Evolutionary conservation across 2,797 vertebrate genomes (phyloP).

Genomic region (Oreochromis grahami): DNA sequence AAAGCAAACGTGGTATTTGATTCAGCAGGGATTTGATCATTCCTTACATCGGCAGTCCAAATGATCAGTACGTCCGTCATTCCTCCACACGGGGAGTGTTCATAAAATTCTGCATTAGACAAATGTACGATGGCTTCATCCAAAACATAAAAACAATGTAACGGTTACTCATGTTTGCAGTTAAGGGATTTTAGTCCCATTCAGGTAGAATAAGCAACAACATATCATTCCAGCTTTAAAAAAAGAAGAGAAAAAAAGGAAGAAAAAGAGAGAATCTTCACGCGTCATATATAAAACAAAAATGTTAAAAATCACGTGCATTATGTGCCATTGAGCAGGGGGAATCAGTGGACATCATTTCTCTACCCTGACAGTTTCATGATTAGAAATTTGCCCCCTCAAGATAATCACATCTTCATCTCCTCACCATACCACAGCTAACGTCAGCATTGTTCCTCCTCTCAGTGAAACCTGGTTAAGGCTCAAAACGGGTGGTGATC

Average conservation of each 20-base stretch:
- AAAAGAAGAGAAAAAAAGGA: not conserved
- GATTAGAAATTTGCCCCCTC: constrained; percentile 7
- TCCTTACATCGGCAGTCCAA: constrained; percentile 24
- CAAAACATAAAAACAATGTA: constrained; percentile 16
- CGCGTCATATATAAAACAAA: constrained; percentile 30
- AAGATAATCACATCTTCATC: constrained; percentile 37
- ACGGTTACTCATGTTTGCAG: constrained; percentile 39
- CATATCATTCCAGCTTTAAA: constrained; percentile 50
- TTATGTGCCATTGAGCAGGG: constrained; percentile 67
- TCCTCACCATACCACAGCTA: constrained; percentile 11
- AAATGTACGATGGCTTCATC: constrained; percentile 43
- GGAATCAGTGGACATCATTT: constrained; percentile 31
- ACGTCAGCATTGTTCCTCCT: constrained; percentile 3
- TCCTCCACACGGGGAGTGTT: not conserved
- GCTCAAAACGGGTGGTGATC: constrained; percentile 21
- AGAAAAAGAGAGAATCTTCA: constrained; percentile 20
- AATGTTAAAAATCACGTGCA: constrained; percentile 45
- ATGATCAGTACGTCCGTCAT: not conserved
- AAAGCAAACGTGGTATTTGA: not conserved
- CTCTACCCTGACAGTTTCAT: constrained; percentile 14
- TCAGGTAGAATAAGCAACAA: constrained; percentile 42
- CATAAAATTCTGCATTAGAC: constrained; percentile 9
- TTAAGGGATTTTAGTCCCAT: constrained; percentile 26
- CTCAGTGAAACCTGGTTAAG: constrained; percentile 33
- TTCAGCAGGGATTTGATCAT: constrained; percentile 27